These are phyloP conservation scores for Diabrotica undecimpunctata DNA, from an alignment of 1,140 invertebrate genomes.

Conservation along the genomic window DNA sequence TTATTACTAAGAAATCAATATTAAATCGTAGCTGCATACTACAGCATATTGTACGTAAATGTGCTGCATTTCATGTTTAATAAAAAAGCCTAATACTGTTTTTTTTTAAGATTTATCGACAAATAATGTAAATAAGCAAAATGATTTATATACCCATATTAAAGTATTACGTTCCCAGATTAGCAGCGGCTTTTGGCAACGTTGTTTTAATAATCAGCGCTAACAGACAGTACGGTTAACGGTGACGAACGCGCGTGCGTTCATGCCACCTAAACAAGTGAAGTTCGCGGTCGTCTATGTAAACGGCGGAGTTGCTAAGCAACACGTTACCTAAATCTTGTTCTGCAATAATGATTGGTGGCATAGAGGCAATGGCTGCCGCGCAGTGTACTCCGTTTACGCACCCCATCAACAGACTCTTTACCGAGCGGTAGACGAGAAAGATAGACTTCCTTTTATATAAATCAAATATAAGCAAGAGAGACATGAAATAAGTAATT, in stretches of 20 bases:
- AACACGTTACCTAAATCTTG: conserved; percentile 38
- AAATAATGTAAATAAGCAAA: too few species aligned
- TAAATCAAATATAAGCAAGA: not conserved
- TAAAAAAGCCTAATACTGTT: too few species aligned
- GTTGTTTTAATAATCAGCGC: not conserved
- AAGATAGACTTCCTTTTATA: not conserved
- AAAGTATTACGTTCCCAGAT: too few species aligned
- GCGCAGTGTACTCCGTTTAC: conserved; percentile 20
- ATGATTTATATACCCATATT: too few species aligned
- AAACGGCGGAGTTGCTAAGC: conserved; percentile 32
- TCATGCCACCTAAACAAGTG: not conserved
- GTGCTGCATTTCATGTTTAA: too few species aligned
- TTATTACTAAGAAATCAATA: too few species aligned
- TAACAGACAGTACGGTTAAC: not conserved
- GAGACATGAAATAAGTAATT: conserved; percentile 3
- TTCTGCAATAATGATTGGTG: conserved; percentile 40
- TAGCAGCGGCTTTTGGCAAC: not conserved
- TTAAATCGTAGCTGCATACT: too few species aligned
- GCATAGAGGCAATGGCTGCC: conserved; percentile 39
- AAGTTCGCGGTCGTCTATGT: conserved; percentile 6
- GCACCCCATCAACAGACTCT: conserved; percentile 36
- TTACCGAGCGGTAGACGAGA: conserved; percentile 22
- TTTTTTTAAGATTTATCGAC: too few species aligned
- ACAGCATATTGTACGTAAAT: too few species aligned
- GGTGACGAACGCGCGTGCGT: conserved; percentile 5